Evolutionary conservation across 2,888 invertebrate species (phyloP).

Genomic region (Malachius bipustulatus): DNA sequence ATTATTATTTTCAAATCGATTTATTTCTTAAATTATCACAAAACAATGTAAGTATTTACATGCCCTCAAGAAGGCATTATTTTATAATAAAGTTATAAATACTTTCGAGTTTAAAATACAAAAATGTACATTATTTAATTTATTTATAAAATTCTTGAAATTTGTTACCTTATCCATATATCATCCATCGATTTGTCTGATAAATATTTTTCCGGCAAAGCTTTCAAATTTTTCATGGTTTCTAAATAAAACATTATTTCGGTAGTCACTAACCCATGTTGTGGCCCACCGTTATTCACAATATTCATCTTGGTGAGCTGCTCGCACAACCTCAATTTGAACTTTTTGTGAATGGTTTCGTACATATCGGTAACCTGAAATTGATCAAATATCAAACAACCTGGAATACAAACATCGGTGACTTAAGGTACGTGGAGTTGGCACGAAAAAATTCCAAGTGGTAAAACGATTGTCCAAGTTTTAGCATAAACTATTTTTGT

Average conservation of each 20-base stretch:
- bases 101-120: too few relatives aligned
- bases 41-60: too few relatives aligned
- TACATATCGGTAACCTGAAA: constrained; percentile 34
- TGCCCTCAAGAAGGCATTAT: too few relatives aligned
- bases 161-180: constrained; percentile 60
- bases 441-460: too few relatives aligned
- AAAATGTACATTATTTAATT: constrained; percentile 7
- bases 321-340: constrained; percentile 76
- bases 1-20: too few relatives aligned
- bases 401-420: too few relatives aligned
- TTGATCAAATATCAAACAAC: too few relatives aligned
- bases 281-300: constrained; percentile 90
- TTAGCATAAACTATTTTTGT: too few relatives aligned
- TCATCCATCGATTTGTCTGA: constrained; percentile 69
- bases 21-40: too few relatives aligned
- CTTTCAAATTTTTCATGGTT: constrained; percentile 68
- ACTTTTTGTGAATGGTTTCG: constrained; percentile 66
- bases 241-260: constrained; percentile 85
- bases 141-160: constrained; percentile 7
- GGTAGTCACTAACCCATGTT: constrained; percentile 88
- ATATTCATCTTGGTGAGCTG: constrained; percentile 79
- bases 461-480: too few relatives aligned
- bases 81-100: too few relatives aligned
- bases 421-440: too few relatives aligned
- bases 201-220: constrained; percentile 60